Evolutionary conservation across 2,113 vertebrate genomes (phyloP).

Genomic region (Rhadina sibilatrix): DNA sequence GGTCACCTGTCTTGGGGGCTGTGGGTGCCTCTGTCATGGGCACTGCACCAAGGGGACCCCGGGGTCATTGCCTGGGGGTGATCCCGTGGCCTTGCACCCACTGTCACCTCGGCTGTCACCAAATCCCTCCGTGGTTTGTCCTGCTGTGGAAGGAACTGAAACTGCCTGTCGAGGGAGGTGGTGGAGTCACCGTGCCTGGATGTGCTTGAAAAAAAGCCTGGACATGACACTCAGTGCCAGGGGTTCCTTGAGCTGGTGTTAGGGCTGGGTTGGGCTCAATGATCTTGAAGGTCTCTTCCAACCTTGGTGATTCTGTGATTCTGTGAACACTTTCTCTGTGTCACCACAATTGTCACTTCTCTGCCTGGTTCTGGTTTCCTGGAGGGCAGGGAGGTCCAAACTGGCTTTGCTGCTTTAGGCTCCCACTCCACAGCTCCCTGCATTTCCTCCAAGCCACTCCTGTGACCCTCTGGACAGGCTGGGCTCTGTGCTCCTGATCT

Average conservation of each 20-base stretch:
- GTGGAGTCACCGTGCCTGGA: too few species aligned
- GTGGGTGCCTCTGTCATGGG: neutral
- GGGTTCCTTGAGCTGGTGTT: neutral
- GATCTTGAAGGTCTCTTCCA: neutral
- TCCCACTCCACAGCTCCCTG: neutral
- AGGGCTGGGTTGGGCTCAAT: too few species aligned
- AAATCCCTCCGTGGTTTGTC: neutral
- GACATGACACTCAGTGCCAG: neutral
- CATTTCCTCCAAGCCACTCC: neutral
- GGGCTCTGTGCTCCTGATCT: neutral
- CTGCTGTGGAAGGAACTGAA: neutral
- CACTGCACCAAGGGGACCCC: neutral
- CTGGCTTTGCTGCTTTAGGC: neutral
- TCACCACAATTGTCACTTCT: neutral
- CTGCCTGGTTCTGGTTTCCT: neutral
- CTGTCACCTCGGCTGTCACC: neutral
- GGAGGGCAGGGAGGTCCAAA: neutral
- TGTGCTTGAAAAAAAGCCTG: neutral
- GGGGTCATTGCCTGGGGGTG: neutral
- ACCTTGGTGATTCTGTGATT: too few species aligned
- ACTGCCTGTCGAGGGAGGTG: too few species aligned
- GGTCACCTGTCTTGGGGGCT: neutral
- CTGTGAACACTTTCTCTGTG: neutral
- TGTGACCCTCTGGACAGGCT: neutral
- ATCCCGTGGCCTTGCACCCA: fast-evolving